Evolutionary conservation across 1,140 invertebrate genomes (phyloP), one percentile per base, ranked within the genome.

Genomic region (Cyclina sinensis): DNA sequence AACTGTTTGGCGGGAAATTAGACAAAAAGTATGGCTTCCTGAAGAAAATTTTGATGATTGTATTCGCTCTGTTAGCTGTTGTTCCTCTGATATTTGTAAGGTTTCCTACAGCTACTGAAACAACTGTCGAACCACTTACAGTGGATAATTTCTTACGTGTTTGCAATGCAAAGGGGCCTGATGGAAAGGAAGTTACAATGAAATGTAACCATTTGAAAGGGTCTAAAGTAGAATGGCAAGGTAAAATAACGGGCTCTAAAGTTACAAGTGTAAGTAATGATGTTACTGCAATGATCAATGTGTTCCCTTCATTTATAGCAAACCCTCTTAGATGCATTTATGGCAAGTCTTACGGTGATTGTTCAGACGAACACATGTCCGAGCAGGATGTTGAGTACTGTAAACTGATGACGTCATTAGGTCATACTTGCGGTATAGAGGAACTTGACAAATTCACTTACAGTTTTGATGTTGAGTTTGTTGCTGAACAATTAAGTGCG

Each of bases 301-400:
- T 89, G 32, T 89, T 95, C 59, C 94, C 94, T 3, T 76, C 62
- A 24, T 89, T 95, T 48, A 78, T 95, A 5, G 85, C 91, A 0
- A 89, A 92, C n/a, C 91, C 92, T 7, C 68, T 95, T 43, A 82
- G 88, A 30, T 94, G 93, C 86, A 89, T 94, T 12, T 95, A 94
- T 88, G 94, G 94, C 18, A 84, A 91, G 21, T 27, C 80, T 37
- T 91, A 91, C 62, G 88, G 90, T 12, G 88, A 92, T 32, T 94
- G 93, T 85, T 83, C 91, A 43, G 88, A 83, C 32, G 68, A 84
- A 12, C 70, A 88, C 12, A 88, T 91, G 43, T 62, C 83, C 43
- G 85, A 89, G 27, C 54, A 89, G 7, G 89, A 90, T 7, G 68
- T 84, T 32, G 62, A 88, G 37, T 68, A 92, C 18, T 94, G 94